Conservation (phyloP, 2,113 vertebrate genomes). For the Motacilla alba region DNA sequence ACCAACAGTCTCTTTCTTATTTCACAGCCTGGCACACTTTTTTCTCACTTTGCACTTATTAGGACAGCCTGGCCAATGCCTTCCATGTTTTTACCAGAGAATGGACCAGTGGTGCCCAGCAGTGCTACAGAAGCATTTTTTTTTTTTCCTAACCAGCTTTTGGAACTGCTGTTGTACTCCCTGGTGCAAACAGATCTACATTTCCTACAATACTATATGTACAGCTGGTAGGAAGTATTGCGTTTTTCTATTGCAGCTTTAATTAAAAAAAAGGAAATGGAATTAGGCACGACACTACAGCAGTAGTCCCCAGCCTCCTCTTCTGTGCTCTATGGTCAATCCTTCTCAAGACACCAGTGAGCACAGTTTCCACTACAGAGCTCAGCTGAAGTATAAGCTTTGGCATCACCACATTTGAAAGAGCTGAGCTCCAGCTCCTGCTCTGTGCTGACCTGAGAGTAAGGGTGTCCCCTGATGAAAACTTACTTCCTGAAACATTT, state of each 20-base stretch:
- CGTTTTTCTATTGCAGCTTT: background rate
- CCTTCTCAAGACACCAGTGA: background rate
- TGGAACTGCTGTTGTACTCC: background rate
- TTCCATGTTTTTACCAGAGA: background rate
- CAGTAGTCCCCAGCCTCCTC: background rate
- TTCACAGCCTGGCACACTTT: background rate
- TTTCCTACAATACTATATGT: background rate
- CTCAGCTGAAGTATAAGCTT: background rate
- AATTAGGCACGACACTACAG: background rate
- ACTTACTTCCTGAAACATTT: background rate
- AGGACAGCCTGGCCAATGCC: background rate
- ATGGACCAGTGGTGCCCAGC: rapidly evolving
- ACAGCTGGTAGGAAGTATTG: background rate
- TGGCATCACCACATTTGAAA: background rate
- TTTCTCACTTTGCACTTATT: background rate
- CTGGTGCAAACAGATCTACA: background rate
- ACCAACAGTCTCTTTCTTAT: background rate
- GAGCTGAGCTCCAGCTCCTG: background rate
- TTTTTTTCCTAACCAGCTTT: background rate
- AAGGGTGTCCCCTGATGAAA: background rate
- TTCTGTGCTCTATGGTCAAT: background rate
- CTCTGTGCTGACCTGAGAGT: background rate
- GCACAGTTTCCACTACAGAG: background rate
- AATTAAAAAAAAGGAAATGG: background rate
- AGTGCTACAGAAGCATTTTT: background rate